These are phyloP conservation scores for Promerops cafer DNA, from an alignment of 2,113 vertebrate genomes.

Conservation along the genomic window DNA sequence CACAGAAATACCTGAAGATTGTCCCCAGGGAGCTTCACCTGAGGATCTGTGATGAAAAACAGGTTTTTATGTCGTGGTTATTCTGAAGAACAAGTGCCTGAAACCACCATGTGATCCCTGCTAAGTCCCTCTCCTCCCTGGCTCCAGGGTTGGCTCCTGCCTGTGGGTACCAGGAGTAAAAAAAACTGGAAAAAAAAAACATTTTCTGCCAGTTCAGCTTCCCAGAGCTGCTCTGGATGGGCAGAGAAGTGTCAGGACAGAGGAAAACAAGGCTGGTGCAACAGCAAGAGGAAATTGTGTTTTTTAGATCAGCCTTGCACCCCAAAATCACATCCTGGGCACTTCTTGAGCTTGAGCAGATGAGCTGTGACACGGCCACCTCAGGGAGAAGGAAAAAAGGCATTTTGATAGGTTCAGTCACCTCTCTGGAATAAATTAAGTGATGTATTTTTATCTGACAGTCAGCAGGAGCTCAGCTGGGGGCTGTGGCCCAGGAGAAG, in stretches of 20 bases:
- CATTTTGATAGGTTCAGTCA: neutral
- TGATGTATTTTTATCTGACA: accelerated
- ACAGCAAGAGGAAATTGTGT: neutral
- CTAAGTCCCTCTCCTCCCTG: accelerated
- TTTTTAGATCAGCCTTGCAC: neutral
- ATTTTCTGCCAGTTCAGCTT: neutral
- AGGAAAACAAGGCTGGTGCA: neutral
- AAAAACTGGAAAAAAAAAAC: neutral
- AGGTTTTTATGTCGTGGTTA: neutral
- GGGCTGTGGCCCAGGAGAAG: neutral
- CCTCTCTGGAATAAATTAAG: neutral
- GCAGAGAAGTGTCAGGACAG: neutral
- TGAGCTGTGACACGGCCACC: accelerated
- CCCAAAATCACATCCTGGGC: neutral
- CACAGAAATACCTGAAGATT: neutral
- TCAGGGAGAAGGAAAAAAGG: accelerated
- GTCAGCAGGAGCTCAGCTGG: neutral
- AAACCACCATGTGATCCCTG: too few species aligned
- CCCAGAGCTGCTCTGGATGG: neutral
- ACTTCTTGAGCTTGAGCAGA: neutral
- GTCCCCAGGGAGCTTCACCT: neutral
- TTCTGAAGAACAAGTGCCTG: neutral
- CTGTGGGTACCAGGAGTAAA: neutral
- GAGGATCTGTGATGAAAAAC: neutral
- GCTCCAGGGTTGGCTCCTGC: neutral